These are phyloP conservation scores for Corythornis madagascariensis DNA, from an alignment of 2,113 vertebrate species.

Conservation along the genomic window DNA sequence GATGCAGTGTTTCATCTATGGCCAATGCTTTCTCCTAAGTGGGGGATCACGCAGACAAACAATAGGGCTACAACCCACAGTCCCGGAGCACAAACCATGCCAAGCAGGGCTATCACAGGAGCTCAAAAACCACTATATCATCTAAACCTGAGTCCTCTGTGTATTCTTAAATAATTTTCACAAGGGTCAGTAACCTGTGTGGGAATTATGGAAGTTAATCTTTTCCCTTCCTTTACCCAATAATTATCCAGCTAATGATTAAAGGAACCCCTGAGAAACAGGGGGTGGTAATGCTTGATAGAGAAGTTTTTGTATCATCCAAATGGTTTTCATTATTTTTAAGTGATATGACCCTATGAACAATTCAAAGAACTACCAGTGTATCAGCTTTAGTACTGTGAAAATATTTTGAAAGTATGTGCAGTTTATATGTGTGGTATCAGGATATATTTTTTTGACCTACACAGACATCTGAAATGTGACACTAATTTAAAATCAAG, in stretches of 20 bases:
- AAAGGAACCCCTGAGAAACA: constrained; percentile 5
- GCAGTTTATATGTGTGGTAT: neutral
- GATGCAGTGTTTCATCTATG: neutral
- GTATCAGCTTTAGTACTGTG: neutral
- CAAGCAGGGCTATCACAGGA: neutral
- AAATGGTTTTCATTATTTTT: neutral
- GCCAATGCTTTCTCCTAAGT: neutral
- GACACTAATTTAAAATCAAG: neutral
- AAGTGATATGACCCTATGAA: neutral
- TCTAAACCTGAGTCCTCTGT: neutral
- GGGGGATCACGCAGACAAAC: fast-evolving
- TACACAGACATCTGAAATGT: neutral
- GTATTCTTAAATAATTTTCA: neutral
- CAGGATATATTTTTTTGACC: neutral
- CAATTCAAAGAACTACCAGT: neutral
- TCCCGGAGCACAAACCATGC: fast-evolving
- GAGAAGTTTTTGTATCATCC: neutral
- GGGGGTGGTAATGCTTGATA: neutral
- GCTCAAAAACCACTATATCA: neutral
- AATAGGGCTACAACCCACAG: fast-evolving
- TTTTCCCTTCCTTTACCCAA: neutral
- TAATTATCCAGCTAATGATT: constrained; percentile 12
- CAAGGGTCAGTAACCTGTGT: constrained; percentile 5
- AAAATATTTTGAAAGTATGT: neutral
- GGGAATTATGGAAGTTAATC: neutral